A percentile compares a stretch with the other conserved stretches of the same genome.
Evolutionary conservation across 92 coral and sea anemone species (phyloP).

Genomic region (Parazoanthus atlanticus): DNA sequence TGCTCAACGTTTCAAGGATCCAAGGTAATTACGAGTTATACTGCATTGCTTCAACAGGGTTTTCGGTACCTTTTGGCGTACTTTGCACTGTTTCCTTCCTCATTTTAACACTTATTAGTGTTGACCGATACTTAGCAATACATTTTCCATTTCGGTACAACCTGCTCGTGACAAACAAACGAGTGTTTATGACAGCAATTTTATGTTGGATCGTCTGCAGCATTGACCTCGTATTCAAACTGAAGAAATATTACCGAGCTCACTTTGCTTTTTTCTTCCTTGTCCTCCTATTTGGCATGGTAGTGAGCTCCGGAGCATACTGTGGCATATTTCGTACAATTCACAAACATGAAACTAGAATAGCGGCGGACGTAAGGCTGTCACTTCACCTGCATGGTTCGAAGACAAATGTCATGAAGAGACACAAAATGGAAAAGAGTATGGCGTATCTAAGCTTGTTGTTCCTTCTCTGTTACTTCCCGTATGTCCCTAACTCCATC

Average conservation of each 20-base stretch:
- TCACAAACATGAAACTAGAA: background rate
- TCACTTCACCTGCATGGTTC: background rate
- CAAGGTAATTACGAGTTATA: constrained; percentile 16
- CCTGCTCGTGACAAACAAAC: constrained; percentile 20
- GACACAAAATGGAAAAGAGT: background rate
- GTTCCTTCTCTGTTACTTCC: constrained; percentile 51
- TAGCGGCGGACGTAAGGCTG: constrained; percentile 1
- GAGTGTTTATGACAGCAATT: constrained; percentile 24
- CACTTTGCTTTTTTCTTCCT: constrained; percentile 15
- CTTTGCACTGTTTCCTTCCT: constrained; percentile 31
- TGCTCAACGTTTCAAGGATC: constrained; percentile 40
- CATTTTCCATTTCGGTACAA: constrained; percentile 21
- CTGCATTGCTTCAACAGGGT: constrained; percentile 23
- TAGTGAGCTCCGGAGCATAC: constrained; percentile 12
- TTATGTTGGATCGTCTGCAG: constrained; percentile 28
- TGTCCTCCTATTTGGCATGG: constrained; percentile 7
- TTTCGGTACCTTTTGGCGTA: constrained; percentile 33
- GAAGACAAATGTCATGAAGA: background rate
- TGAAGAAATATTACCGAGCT: constrained; percentile 15
- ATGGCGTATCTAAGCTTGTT: constrained; percentile 47
- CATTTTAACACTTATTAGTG: constrained; percentile 22
- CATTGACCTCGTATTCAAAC: background rate
- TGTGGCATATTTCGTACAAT: constrained; percentile 1
- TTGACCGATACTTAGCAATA: constrained; percentile 27
- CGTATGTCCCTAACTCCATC: constrained; percentile 38